These are phyloP conservation scores for Mormyrops boulengeri DNA, from an alignment of 2,797 vertebrate genomes.

Conservation along the genomic window DNA sequence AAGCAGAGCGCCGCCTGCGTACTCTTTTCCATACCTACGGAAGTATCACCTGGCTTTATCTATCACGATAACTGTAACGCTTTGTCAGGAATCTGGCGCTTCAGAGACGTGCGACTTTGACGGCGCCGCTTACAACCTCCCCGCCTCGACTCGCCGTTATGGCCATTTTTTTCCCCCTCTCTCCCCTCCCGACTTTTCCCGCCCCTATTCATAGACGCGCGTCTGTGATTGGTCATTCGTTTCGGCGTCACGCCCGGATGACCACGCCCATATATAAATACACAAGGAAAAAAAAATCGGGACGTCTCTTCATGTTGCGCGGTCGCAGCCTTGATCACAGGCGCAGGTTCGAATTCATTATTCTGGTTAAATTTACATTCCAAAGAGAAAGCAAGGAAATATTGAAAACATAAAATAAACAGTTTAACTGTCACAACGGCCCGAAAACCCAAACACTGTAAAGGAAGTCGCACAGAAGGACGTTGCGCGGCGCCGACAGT, in stretches of 20 bases:
- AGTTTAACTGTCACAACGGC: not conserved
- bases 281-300: not conserved
- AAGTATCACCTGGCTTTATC: not conserved
- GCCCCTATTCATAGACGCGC: not conserved
- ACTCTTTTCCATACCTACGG: not conserved
- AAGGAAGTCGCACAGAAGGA: not conserved
- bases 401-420: not conserved
- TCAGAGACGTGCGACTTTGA: not conserved
- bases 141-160: not conserved
- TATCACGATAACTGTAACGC: not conserved
- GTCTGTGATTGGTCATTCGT: not conserved
- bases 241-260: not conserved
- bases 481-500: not conserved
- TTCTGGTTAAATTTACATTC: not conserved
- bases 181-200: not conserved
- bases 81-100: not conserved
- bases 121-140: not conserved
- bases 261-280: not conserved
- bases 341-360: not conserved
- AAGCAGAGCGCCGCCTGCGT: not conserved
- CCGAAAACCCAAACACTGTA: not conserved
- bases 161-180: not conserved
- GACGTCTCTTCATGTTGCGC: not conserved
- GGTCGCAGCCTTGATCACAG: not conserved
- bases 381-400: not conserved